Base-by-base conservation (phyloP, 2,888 invertebrate species). In the Sesia bembeciformis region DNA sequence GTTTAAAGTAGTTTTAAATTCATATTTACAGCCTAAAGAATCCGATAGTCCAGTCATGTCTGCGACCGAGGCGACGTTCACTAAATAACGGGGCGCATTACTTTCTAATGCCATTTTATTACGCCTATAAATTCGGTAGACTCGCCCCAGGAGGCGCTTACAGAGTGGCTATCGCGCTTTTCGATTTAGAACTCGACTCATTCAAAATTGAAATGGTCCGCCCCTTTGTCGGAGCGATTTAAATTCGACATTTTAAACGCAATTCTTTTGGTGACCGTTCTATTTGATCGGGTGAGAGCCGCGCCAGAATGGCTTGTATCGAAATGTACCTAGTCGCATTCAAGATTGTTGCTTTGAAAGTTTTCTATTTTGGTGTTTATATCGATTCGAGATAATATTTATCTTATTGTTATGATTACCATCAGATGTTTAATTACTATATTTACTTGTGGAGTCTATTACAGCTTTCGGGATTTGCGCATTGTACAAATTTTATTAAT, bases 151-250 rank as follows among this genome's bases (percentile, higher is more conserved):
- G 85, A 84, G 82, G 81, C 79, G 78, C 71, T 75, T 74, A 65
- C 67, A 66, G 74, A 81, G 74, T 76, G 84, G 81, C 85, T 82
- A 84, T 84, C 84, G 85, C 72, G 66, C 65, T 75, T 76, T 83
- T 77, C 80, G 76, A 81, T 83, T 85, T 82, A 79, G 76, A 75
- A 65, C 70, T 73, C 77, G 74, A 74, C 76, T 81, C 76, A 76
- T 72, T 84, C 78, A 85, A 85, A 87, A 86, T 87, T 81, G 84
- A 80, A 87, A 85, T 75, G 76, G 83, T 62, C 59, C 65, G 73
- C 74, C 77, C 84, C 75, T 78, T 82, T 84, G 81, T 83, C 69
- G 71, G 67, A 63, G 63, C 77, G 75, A 76, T 85, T 85, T 83
- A 81, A 85, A 84, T 81, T 80, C 73, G 72, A 79, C 79, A 71